Evolutionary conservation across 2,888 invertebrate genomes (phyloP).

Genomic region (Branchipolynoe longqiensis): DNA sequence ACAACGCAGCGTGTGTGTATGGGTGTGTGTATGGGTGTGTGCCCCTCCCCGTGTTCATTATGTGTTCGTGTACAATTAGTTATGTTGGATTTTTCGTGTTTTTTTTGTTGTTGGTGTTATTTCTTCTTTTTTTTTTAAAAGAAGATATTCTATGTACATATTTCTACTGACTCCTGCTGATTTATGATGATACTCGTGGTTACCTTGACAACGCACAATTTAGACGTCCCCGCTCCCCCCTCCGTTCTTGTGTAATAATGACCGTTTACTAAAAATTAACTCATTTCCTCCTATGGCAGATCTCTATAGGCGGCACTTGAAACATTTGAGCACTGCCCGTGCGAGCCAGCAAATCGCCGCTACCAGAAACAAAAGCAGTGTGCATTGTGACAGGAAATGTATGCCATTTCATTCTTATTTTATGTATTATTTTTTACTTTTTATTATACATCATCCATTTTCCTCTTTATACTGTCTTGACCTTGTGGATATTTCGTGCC

Average conservation of each 20-base stretch:
- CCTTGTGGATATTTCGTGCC: slow-evolving; percentile 49
- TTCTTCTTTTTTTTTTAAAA: too few species aligned
- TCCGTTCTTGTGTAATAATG: slow-evolving; percentile 51
- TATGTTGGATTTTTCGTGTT: too few species aligned
- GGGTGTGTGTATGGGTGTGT: too few species aligned
- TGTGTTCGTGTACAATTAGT: too few species aligned
- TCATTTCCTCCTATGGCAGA: slow-evolving; percentile 57
- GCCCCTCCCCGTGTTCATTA: too few species aligned
- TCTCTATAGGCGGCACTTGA: slow-evolving; percentile 27
- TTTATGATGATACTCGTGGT: slow-evolving; percentile 2
- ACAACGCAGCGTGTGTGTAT: too few species aligned
- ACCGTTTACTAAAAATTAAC: slow-evolving; percentile 48
- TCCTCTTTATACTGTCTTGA: slow-evolving; percentile 58
- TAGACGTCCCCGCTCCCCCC: slow-evolving; percentile 6
- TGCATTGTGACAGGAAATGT: slow-evolving; percentile 60
- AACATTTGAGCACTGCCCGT: slow-evolving; percentile 28
- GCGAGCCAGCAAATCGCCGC: slow-evolving; percentile 46
- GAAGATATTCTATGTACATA: too few species aligned
- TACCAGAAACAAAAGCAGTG: slow-evolving; percentile 60
- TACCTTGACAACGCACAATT: neutral
- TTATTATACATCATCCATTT: slow-evolving; percentile 57
- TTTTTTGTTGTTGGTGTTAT: too few species aligned
- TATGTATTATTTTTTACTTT: slow-evolving; percentile 58
- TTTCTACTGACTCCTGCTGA: too few species aligned
- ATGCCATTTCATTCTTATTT: slow-evolving; percentile 62